Evolutionary conservation across 2,888 invertebrate genomes (phyloP).

Genomic region (Oxyteleia sp.): DNA sequence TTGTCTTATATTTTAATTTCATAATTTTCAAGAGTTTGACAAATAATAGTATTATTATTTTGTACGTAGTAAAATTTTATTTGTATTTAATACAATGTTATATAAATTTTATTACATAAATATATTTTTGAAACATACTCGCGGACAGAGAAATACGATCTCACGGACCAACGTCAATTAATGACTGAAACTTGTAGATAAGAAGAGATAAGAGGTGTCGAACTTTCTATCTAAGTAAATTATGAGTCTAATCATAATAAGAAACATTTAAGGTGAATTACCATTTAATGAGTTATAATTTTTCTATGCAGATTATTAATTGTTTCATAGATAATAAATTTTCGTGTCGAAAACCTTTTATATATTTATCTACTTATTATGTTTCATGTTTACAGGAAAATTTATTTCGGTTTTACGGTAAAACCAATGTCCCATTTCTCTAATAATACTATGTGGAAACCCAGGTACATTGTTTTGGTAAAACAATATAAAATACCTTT

Average conservation of each 20-base stretch:
- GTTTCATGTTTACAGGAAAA: neutral
- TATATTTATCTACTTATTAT: neutral
- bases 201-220: constrained; percentile 26
- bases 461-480: neutral
- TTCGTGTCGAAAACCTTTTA: constrained; percentile 11
- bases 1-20: too few species aligned
- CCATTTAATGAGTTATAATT: constrained; percentile 9
- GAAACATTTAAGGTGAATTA: constrained; percentile 15
- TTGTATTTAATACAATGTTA: neutral
- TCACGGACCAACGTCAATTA: constrained; percentile 20
- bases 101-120: neutral
- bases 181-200: constrained; percentile 27
- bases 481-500: neutral
- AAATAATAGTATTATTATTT: neutral
- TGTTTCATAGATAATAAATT: constrained; percentile 9
- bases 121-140: neutral
- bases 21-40: neutral
- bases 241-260: constrained; percentile 43
- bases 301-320: constrained; percentile 11
- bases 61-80: neutral
- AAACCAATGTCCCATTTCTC: neutral
- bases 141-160: constrained; percentile 8
- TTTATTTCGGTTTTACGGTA: neutral
- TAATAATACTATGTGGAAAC: neutral
- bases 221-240: constrained; percentile 43